Base-by-base conservation (phyloP, 2,113 vertebrate genomes). In the Rissa tridactyla region DNA sequence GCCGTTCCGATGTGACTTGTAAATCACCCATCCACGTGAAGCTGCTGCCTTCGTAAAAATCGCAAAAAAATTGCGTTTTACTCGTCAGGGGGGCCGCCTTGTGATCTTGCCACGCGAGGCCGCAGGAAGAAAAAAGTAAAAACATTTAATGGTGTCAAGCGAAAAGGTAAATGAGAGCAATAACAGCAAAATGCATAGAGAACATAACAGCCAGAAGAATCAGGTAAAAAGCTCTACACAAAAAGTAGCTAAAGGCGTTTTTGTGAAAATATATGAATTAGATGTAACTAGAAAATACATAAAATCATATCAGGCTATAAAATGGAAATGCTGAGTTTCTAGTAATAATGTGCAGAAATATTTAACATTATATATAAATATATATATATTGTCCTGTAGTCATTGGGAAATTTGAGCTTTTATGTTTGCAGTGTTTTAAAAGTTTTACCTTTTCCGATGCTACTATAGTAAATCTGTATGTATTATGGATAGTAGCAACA, bases 31-130 rank as follows among this genome's bases (percentile, higher is more conserved):
- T 2, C 5, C 30, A 2, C 2, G 7, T 5, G 46, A 46, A 54
- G 40, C 30, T 22, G 36, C 57, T 12, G 36, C 60, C 42, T 22
- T 46, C n/a, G 0, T 29, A 42, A 73, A 51, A 36, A 9, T 4
- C 1, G 1, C 13, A 7, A 27, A 70, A 17, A 26, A 44, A 57
- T 12, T 1, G 30, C 1, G 0, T 30, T 51, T 42, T 11, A 1
- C 15, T 29, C 13, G 5, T 1, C 20, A 21, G 27, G 8, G 12
- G 29, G 22, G 15, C 12, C 2, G 4, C 5, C 21, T 18, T 19
- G 17, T 9, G 15, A 11, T 75, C 32, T 15, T 38, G 11, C 5
- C 9, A 0, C 0, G 3, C 23, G 57, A 82, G 69, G 19, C 40
- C 72, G 26, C 23, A 20, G 44, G 38, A 69, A 47, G 40, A 15